Evolutionary conservation across 2,888 invertebrate species (phyloP).

Genomic region (Caenorhabditis drosophilae): DNA sequence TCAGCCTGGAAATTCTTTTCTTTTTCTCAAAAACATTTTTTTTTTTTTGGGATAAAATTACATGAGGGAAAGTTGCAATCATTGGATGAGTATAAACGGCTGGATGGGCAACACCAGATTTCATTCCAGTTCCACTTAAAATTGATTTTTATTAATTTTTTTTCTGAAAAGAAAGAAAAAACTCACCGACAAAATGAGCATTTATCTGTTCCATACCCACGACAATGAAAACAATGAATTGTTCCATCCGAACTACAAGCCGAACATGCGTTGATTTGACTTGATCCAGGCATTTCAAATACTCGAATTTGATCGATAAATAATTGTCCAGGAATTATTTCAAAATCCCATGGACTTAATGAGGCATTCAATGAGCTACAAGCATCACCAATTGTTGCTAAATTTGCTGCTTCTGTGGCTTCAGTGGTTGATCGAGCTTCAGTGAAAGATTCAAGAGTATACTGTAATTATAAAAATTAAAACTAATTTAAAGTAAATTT

Average conservation of each 20-base stretch:
- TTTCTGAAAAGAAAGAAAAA: slow-evolving; percentile 5
- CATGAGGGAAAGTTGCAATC: slow-evolving; percentile 67
- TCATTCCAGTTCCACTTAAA: slow-evolving; percentile 69
- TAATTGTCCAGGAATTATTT: slow-evolving; percentile 58
- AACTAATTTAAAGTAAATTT: too few relatives aligned
- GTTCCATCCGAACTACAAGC: slow-evolving; percentile 63
- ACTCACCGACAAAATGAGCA: slow-evolving; percentile 64
- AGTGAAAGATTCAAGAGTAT: slow-evolving; percentile 67
- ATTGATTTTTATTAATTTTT: neutral
- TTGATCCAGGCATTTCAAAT: slow-evolving; percentile 62
- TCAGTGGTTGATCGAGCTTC: slow-evolving; percentile 64
- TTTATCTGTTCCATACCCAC: slow-evolving; percentile 66
- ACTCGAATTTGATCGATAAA: slow-evolving; percentile 65
- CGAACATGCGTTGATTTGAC: slow-evolving; percentile 57
- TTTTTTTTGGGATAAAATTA: too few relatives aligned
- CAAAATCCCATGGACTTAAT: slow-evolving; percentile 66
- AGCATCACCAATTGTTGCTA: slow-evolving; percentile 21
- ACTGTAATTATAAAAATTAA: too few relatives aligned
- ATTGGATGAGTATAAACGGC: slow-evolving; percentile 69
- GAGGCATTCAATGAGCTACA: slow-evolving; percentile 7
- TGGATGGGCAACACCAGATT: slow-evolving; percentile 69
- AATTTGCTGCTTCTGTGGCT: slow-evolving; percentile 58
- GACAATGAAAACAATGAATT: slow-evolving; percentile 67
- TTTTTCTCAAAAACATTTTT: neutral
- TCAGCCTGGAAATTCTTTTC: slow-evolving; percentile 48